Percentiles rank a stretch among this genome's conserved stretches.
phyloP scores from a whole-genome alignment of 2,888 invertebrate species.

The Dolomedes plantarius region DNA sequence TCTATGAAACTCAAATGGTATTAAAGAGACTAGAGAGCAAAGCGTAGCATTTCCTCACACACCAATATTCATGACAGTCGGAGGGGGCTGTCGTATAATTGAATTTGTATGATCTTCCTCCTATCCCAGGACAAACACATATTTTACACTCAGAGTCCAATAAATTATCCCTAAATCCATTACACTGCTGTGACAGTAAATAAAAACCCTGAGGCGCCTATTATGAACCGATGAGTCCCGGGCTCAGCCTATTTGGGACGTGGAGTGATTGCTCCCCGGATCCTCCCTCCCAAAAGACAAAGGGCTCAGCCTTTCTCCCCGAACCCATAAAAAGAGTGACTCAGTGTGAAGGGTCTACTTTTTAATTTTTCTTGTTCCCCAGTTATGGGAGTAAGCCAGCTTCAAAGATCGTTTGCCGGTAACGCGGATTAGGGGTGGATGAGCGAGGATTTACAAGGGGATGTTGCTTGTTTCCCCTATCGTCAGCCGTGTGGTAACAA shows the following conservation, averaged over 20 bases:
- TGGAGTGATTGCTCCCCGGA: not conserved
- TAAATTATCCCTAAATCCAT: constrained; percentile 13
- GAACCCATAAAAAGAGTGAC: not conserved
- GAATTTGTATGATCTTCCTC: no score
- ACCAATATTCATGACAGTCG: no score
- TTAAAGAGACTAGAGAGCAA: no score
- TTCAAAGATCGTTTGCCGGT: not conserved
- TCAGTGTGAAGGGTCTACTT: not conserved
- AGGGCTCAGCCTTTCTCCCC: not conserved
- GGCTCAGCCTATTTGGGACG: not conserved
- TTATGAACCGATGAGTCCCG: not conserved
- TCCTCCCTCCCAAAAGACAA: not conserved
- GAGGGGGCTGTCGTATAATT: not conserved
- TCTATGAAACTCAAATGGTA: no score
- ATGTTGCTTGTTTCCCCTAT: not conserved
- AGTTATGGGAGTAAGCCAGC: not conserved
- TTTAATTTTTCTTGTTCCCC: constrained; percentile 2
- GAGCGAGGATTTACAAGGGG: not conserved
- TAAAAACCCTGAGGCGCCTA: not conserved
- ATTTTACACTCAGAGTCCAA: not conserved
- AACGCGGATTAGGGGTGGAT: not conserved
- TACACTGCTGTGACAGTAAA: not conserved
- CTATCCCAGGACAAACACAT: not conserved
- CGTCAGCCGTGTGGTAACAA: not conserved
- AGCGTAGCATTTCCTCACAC: no score